A percentile compares a stretch with the other conserved stretches of the same genome.
Evolutionary conservation across 2,797 vertebrate genomes (phyloP).

Genomic region (Paramormyrops hopkinsi): DNA sequence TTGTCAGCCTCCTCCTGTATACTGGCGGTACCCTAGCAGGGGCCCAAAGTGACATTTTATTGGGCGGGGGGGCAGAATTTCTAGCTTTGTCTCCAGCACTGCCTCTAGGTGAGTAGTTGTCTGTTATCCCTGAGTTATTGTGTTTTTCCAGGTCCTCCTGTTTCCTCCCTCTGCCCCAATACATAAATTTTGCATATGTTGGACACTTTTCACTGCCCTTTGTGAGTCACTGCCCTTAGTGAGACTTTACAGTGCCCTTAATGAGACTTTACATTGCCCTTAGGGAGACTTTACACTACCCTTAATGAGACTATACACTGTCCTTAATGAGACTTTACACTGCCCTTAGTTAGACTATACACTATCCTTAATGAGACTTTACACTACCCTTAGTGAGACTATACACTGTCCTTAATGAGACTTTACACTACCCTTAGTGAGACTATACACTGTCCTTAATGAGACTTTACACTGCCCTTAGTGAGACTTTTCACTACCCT

Average conservation of each 20-base stretch:
- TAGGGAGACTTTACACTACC: neutral
- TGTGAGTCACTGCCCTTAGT: neutral
- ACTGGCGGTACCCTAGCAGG: neutral
- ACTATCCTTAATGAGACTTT: neutral
- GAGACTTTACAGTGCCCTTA: neutral
- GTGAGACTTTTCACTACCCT: neutral
- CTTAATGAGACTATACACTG: neutral
- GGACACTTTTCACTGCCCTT: neutral
- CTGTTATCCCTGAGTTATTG: neutral
- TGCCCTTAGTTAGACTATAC: neutral
- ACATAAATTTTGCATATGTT: neutral
- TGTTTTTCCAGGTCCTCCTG: neutral
- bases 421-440: neutral
- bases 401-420: neutral
- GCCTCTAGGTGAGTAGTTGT: neutral
- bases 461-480: too few relatives aligned
- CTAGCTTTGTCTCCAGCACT: neutral
- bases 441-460: too few relatives aligned
- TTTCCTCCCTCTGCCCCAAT: neutral
- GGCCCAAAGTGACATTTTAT: neutral
- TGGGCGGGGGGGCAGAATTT: neutral
- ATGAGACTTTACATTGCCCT: neutral
- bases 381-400: too few relatives aligned
- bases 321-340: too few relatives aligned
- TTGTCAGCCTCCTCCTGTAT: neutral